Evolutionary conservation across 2,113 vertebrate species (phyloP).

Genomic region (Pseudonaja textilis): DNA sequence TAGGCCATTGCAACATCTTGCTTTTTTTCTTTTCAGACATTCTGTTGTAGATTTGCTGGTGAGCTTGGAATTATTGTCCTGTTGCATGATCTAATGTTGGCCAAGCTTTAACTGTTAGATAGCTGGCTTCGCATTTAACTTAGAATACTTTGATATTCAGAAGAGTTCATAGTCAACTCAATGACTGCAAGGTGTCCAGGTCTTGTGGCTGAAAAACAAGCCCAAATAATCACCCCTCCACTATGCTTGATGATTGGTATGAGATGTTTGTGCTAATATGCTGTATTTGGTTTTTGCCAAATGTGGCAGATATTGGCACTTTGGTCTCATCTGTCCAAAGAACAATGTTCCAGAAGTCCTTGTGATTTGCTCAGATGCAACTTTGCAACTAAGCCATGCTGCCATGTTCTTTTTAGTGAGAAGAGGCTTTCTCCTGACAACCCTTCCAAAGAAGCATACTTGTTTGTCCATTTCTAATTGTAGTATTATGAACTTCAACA

Average conservation of each 20-base stretch:
- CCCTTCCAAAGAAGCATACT: neutral
- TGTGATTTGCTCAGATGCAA: neutral
- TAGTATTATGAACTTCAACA: neutral
- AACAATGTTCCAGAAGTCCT: neutral
- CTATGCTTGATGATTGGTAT: neutral
- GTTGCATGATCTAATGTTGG: neutral
- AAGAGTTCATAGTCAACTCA: neutral
- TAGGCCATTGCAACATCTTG: neutral
- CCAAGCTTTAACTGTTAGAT: neutral
- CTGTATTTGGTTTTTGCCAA: neutral
- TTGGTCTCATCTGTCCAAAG: neutral
- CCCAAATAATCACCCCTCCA: neutral
- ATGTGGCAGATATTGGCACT: neutral
- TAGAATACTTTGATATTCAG: neutral
- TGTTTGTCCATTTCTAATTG: neutral
- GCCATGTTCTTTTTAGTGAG: neutral
- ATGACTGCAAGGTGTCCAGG: neutral
- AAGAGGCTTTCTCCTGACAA: neutral
- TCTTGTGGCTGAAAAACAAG: neutral
- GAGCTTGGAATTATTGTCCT: neutral
- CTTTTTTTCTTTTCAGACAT: neutral
- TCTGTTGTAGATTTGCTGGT: neutral
- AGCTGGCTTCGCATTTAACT: neutral
- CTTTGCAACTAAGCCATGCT: neutral
- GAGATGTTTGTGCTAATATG: neutral